Base-by-base conservation (phyloP, 2,888 invertebrate species). In the Catonia carolina region DNA sequence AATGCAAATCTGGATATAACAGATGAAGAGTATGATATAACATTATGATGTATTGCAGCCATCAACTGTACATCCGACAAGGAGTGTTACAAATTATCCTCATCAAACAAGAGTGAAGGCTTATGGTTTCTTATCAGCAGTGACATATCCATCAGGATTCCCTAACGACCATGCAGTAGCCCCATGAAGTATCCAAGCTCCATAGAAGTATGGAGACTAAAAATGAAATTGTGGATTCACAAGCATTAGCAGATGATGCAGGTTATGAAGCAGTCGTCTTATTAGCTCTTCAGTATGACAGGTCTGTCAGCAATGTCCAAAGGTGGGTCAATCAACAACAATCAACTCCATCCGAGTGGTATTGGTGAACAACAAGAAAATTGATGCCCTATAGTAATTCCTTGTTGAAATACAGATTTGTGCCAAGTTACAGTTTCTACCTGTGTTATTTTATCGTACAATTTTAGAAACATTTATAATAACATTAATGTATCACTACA, bases 21-120 rank as follows among this genome's bases (percentile, higher is more conserved):
- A 56, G 85, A 84, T 68, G 82, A 80, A 66, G 89, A 84, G 66
- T 89, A 87, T 67, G 90, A 90, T 68, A 86, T 87, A 0, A 83
- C 86, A 1, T 67, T 87, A 39, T 67, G 90, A 90, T 70, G 90
- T 89, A 0, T 70, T 90, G 27, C 84, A 85, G 58, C 89, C 89
- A 17, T 64, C 66, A 17, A 65, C 65, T 66, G 65, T 63, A 37
- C 62, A 64, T 41, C 62, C 64, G 3, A 60, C 54, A 51, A 42
- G 50, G 47, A 60, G 59, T 50, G 17, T 59, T 20, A 39, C 50
- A 22, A 56, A 55, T 35, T 55, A 59, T 36, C 58, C 50, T 27
- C 17, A 22, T 48, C 59, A 59, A 33, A 35, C 51, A 14, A 51
- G 63, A 23, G 56, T 63, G 12, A 64, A 64, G 54, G 42, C 62